Percentiles rank a stretch among this genome's conserved stretches.
These are phyloP conservation scores for Phrynocephalus versicolor DNA, from an alignment of 2,113 vertebrate genomes.

Conservation along the genomic window DNA sequence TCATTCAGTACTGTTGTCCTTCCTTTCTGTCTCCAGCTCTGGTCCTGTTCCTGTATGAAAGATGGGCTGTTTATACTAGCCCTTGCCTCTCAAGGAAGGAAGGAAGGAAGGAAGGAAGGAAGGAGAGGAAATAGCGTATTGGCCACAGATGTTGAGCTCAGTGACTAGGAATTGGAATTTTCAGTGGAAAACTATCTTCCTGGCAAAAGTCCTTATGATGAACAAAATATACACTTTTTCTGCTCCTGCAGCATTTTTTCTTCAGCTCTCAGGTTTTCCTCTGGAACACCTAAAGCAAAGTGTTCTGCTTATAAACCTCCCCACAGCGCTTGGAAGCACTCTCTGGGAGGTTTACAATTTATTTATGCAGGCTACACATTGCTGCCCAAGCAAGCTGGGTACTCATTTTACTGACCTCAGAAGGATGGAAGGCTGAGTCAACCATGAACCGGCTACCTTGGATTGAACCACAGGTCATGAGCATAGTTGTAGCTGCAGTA, in stretches of 20 bases:
- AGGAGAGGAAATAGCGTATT: not conserved
- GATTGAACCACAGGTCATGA: too few species aligned
- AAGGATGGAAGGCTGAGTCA: too few species aligned
- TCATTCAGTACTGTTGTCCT: not conserved
- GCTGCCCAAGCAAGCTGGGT: too few species aligned
- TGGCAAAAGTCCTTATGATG: accelerated
- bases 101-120: constrained; percentile 48
- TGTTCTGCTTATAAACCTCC: too few species aligned
- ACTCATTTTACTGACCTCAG: too few species aligned
- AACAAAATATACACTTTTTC: not conserved
- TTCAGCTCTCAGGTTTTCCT: not conserved
- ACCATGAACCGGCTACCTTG: too few species aligned
- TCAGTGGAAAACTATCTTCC: not conserved
- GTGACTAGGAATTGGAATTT: not conserved
- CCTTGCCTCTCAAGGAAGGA: constrained; percentile 2
- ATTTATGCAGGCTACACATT: too few species aligned
- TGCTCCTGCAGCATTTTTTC: not conserved
- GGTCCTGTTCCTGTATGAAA: constrained; percentile 27
- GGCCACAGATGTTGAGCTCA: constrained; percentile 9
- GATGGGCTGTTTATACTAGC: constrained; percentile 37
- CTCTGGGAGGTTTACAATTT: too few species aligned
- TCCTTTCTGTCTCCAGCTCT: not conserved
- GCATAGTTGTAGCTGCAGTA: too few species aligned
- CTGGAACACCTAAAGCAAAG: too few species aligned
- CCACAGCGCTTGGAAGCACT: too few species aligned